Base-by-base conservation (phyloP, 2,113 vertebrate genomes). In the Psettodes erumei region DNA sequence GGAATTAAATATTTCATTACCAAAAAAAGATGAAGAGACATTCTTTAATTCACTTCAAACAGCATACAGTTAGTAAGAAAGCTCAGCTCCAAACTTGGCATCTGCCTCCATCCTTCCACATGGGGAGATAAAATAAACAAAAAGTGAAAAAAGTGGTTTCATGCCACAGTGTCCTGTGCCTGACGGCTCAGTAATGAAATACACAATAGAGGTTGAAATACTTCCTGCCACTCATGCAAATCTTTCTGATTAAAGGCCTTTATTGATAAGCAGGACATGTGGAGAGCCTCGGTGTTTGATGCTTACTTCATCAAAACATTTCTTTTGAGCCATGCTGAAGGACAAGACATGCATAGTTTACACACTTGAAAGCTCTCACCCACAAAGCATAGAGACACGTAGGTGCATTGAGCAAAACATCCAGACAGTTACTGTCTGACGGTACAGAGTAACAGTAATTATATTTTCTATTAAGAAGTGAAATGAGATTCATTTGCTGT, bases 1-100 rank as follows among this genome's bases (percentile, higher is more conserved):
- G 77, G 82, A 79, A 82, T 90, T 93, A 74, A 93, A 93, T 94
- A 93, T 92, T 94, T 94, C 58, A 94, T 94, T 79, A 88, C 50
- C 76, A 48, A 79, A 77, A 81, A 70, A 78, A 92, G 86, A 93
- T 82, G 81, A 91, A 84, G 77, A 86, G 56, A 91, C 71, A 68
- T 80, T 81, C 66, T 85, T 90, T 85, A 86, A 90, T 88, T 90
- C 45, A 75, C 90, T 91, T 95, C 89, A 94, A 94, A 94, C 51
- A 8, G 91, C 93, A 93, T 92, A 65, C 42, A 84, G 68, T 81
- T 70, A 88, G 82, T 70, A 72, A 70, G 64, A 61, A 72, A 87
- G 85, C 82, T 82, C 71, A 69, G 50, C 72, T 74, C 47, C 75
- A 59, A 82, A 88, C 61, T 81, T 75, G 75, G 68, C 75, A 77